Percentiles rank a stretch among this genome's conserved stretches.
These are phyloP conservation scores for Strigamia transsilvanica DNA, from an alignment of 2,888 invertebrate species.

Conservation along the genomic window DNA sequence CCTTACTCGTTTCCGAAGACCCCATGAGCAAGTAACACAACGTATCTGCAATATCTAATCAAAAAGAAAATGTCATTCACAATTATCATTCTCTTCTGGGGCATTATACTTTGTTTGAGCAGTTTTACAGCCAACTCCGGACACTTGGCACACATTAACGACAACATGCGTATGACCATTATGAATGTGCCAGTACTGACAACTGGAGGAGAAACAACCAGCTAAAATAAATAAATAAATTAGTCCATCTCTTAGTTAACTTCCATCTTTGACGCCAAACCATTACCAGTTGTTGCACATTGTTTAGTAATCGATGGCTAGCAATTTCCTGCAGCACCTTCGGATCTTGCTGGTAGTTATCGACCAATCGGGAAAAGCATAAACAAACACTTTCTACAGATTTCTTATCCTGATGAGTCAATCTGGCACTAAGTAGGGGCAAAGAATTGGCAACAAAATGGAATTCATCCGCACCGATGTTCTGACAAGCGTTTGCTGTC, in stretches of 20 bases:
- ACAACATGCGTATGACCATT: conserved; percentile 93
- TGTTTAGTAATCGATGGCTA: conserved; percentile 86
- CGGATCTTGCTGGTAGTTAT: conserved; percentile 93
- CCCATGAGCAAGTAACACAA: conserved; percentile 94
- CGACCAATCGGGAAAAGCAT: conserved; percentile 94
- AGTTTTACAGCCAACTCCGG: conserved; percentile 91
- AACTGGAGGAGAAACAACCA: conserved; percentile 94
- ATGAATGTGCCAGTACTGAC: conserved; percentile 95
- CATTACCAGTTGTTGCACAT: conserved; percentile 85
- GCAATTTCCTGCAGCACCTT: conserved; percentile 92
- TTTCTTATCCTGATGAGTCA: conserved; percentile 84
- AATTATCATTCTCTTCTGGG: background rate
- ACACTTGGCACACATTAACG: conserved; percentile 94
- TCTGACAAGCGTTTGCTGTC: conserved; percentile 97
- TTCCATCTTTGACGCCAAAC: background rate
- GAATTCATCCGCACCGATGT: conserved; percentile 92
- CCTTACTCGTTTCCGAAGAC: conserved; percentile 69
- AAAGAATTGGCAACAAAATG: conserved; percentile 89
- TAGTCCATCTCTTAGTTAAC: conserved; percentile 56
- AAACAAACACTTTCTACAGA: conserved; percentile 97
- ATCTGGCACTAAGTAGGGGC: conserved; percentile 77
- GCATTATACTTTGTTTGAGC: conserved; percentile 78
- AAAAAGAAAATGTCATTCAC: conserved; percentile 48
- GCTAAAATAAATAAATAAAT: conserved; percentile 65
- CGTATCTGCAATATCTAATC: conserved; percentile 86